Base-by-base conservation (phyloP, 2,888 invertebrate species). In the Sesia apiformis region DNA sequence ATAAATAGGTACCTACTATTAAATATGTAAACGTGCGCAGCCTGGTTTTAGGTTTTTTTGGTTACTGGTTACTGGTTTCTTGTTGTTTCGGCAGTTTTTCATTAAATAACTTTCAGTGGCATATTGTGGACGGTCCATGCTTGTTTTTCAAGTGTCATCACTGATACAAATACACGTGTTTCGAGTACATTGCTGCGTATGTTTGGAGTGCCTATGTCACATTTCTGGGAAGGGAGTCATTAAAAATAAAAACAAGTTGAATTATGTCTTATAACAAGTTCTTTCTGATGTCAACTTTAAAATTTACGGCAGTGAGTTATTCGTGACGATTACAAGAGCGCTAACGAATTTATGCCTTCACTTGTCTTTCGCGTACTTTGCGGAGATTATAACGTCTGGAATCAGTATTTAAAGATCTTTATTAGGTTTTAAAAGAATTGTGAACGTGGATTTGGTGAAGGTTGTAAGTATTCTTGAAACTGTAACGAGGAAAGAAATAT, bases 201-300 rank as follows among this genome's bases (percentile, higher is more conserved):
- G 46, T 46, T 46, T 23, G 46, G 7, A 7, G 4, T 6, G n/a
- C 8, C 46, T 6, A 52, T 52, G 39, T 52, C 39, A 39, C 52
- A 52, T 66, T 65, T 63, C 65, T 63, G 59, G 61, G 58, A 69
- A 68, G 62, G 65, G 71, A 70, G 68, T 78, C 81, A 80, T 80
- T 76, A 78, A 78, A 76, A 78, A 73, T 69, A 68, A 65, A 77
- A 78, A 72, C 69, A 67, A 65, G 68, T 72, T 84, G 76, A 86
- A 73, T 78, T 83, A 87, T 81, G 59, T 70, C 82, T 80, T 84
- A 85, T 83, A 84, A 81, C 83, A 83, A 74, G 81, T 81, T 87
- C 87, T 87, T 86, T 87, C 84, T 81, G 79, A 80, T 81, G 86
- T 89, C 89, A 88, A 88, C 87, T 89, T 88, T 85, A 78, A 84